Conservation (phyloP, 1,140 invertebrate species). For the Euura lappo region DNA sequence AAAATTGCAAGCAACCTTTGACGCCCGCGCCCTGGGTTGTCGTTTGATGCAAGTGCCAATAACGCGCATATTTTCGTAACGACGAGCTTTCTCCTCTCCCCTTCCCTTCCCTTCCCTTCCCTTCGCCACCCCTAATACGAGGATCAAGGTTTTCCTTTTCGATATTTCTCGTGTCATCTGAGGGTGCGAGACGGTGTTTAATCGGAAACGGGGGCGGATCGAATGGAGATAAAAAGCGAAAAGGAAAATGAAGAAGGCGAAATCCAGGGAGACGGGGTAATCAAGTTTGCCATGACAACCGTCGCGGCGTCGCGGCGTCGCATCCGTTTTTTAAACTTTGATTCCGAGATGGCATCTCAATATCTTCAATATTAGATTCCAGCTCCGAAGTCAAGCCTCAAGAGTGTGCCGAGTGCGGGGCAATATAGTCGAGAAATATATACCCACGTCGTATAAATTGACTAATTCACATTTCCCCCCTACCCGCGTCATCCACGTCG, state of each 20-base stretch:
- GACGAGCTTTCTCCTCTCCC: too few relatives aligned
- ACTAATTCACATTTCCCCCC: too few relatives aligned
- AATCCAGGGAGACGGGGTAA: background rate
- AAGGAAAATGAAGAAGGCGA: background rate
- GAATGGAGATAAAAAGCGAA: background rate
- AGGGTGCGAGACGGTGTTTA: too few relatives aligned
- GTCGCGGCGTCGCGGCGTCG: background rate
- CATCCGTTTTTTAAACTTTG: background rate
- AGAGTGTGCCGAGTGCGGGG: background rate
- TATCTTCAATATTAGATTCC: slow-evolving; percentile 3
- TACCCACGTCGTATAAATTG: too few relatives aligned
- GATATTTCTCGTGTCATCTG: too few relatives aligned
- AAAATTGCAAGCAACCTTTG: background rate
- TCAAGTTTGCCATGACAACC: slow-evolving; percentile 4
- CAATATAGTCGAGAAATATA: too few relatives aligned
- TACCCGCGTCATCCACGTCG: too few relatives aligned
- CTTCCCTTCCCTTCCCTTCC: too few relatives aligned
- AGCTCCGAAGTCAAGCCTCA: background rate
- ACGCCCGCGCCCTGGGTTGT: background rate
- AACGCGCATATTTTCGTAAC: too few relatives aligned
- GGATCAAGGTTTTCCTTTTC: background rate
- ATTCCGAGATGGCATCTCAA: background rate
- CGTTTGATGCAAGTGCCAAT: too few relatives aligned
- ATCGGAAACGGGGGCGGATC: background rate
- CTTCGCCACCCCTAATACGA: background rate